phyloP scores from a whole-genome alignment of 2,888 invertebrate genomes.

The Parnassius glacialis region DNA sequence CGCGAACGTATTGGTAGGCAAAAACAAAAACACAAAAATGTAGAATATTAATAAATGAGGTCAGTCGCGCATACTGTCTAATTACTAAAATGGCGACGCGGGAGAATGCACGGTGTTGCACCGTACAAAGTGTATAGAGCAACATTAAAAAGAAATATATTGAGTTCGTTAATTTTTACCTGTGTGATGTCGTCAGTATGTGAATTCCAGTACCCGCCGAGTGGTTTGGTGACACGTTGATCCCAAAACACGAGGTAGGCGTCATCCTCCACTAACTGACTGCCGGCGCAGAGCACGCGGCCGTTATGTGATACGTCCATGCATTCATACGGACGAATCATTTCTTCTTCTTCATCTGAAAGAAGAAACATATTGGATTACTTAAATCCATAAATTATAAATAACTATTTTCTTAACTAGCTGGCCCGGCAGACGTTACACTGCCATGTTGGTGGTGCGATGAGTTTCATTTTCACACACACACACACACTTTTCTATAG shows the following conservation, averaged over 20 bases:
- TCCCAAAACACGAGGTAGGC: conserved; percentile 92
- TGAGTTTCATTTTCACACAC: too few relatives aligned
- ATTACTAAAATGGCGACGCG: too few relatives aligned
- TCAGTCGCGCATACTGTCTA: too few relatives aligned
- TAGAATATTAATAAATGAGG: too few relatives aligned
- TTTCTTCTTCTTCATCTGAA: conserved; percentile 59
- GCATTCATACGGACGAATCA: conserved; percentile 82
- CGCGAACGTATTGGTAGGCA: too few relatives aligned
- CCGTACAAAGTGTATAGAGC: too few relatives aligned
- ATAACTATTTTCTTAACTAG: too few relatives aligned
- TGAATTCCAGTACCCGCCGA: conserved; percentile 92
- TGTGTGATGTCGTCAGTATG: conserved; percentile 91
- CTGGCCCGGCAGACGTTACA: too few relatives aligned
- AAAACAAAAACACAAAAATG: too few relatives aligned
- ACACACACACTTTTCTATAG: too few relatives aligned
- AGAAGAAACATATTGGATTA: conserved; percentile 5
- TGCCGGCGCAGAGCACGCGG: conserved; percentile 87
- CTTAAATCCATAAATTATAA: neutral
- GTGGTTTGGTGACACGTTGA: conserved; percentile 80
- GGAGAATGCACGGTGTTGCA: too few relatives aligned
- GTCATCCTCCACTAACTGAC: conserved; percentile 84
- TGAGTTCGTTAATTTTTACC: conserved; percentile 48
- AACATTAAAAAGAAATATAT: neutral
- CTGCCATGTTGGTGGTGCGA: too few relatives aligned
- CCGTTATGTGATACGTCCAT: conserved; percentile 89